Percentiles rank a stretch among this genome's conserved stretches.
Evolutionary conservation across 35 echinoderm and acorn worm species (phyloP).

Genomic region (Lytechinus variegatus): DNA sequence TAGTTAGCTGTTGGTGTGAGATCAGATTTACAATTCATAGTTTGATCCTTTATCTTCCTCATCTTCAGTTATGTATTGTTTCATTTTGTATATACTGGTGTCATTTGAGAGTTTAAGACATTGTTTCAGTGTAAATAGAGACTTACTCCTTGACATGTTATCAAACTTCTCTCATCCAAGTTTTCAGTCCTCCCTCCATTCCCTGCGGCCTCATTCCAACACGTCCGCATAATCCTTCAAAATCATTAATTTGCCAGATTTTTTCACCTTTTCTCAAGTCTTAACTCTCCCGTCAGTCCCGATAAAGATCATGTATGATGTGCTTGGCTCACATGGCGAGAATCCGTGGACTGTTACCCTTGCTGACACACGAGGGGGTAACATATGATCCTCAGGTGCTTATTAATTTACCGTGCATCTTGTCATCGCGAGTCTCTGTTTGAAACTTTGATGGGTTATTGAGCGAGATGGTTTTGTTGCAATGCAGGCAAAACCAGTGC

Average conservation of each 20-base stretch:
- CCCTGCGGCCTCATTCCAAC: not conserved
- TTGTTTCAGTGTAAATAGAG: too few relatives aligned
- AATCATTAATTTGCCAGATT: not conserved
- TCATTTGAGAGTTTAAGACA: too few relatives aligned
- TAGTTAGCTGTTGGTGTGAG: too few relatives aligned
- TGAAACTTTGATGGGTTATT: not conserved
- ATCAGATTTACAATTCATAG: too few relatives aligned
- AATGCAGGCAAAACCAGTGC: not conserved
- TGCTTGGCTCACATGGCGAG: not conserved
- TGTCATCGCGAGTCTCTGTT: not conserved
- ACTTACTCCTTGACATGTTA: not conserved
- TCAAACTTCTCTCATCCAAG: not conserved
- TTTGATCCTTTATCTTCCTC: too few relatives aligned
- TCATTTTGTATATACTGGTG: too few relatives aligned
- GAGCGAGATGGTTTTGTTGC: not conserved
- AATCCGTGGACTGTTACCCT: not conserved
- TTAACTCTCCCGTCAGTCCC: not conserved
- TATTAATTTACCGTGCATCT: not conserved
- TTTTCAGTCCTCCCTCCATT: not conserved
- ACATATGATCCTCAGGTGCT: not conserved
- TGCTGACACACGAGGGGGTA: not conserved
- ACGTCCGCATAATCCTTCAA: not conserved
- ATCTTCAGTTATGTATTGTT: too few relatives aligned
- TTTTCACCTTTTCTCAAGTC: not conserved
- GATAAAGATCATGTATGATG: not conserved